These are phyloP conservation scores for Lampris incognitus DNA, from an alignment of 2,113 vertebrate genomes.

Conservation along the genomic window DNA sequence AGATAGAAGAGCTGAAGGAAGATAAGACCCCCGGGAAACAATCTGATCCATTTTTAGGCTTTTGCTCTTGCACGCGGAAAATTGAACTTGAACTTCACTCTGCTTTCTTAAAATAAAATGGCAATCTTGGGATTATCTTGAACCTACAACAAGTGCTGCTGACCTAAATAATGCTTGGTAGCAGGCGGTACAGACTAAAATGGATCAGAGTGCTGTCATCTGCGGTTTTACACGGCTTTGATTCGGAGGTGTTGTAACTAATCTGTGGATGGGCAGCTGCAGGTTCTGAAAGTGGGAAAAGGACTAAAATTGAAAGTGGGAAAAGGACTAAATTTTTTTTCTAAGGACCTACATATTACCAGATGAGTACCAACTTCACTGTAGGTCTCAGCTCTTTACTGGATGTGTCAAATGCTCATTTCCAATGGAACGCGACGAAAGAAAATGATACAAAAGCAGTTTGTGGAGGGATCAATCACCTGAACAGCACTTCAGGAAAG, in stretches of 20 bases:
- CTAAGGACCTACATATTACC: background rate
- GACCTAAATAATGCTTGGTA: constrained; percentile 76
- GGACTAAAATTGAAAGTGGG: background rate
- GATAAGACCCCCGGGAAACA: constrained; percentile 60
- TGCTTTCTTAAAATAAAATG: constrained; percentile 82
- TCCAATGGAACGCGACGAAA: background rate
- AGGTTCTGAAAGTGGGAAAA: background rate
- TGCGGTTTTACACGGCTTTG: constrained; percentile 32
- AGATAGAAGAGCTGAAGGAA: constrained; percentile 64
- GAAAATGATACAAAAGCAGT: background rate
- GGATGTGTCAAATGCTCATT: background rate
- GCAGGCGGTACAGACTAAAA: constrained; percentile 52
- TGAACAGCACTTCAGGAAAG: background rate
- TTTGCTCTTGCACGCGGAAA: constrained; percentile 66
- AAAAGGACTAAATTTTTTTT: background rate
- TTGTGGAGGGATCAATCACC: background rate
- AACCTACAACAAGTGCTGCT: constrained; percentile 70
- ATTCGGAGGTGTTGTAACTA: constrained; percentile 14
- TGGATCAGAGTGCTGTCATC: constrained; percentile 52
- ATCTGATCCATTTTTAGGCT: constrained; percentile 79
- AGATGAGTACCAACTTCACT: background rate
- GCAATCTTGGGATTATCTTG: constrained; percentile 82
- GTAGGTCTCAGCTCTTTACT: background rate
- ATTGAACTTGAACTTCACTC: constrained; percentile 80
- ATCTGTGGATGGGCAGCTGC: background rate